Evolutionary conservation across 2,113 vertebrate genomes (phyloP).

Genomic region (Ammospiza nelsoni): DNA sequence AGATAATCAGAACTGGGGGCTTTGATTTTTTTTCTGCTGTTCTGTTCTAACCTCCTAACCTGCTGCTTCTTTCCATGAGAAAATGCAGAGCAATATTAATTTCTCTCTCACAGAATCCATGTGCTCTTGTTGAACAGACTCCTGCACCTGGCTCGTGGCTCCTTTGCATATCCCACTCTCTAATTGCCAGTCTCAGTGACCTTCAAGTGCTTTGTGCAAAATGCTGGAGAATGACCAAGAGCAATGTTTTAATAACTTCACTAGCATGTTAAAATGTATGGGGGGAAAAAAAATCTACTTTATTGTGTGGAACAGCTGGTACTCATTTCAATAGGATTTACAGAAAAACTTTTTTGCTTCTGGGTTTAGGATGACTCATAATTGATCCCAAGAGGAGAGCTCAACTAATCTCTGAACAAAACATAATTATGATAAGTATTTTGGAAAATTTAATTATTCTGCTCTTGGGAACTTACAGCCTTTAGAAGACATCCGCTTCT

Average conservation of each 20-base stretch:
- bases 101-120: background rate
- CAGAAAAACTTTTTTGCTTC: background rate
- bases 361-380: slow-evolving; percentile 38
- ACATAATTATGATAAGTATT: slow-evolving; percentile 59
- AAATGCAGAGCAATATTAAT: background rate
- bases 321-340: background rate
- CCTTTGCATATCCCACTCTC: background rate
- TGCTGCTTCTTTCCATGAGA: background rate
- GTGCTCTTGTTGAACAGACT: background rate
- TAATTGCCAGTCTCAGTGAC: background rate
- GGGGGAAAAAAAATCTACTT: background rate
- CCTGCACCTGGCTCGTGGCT: background rate
- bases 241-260: background rate
- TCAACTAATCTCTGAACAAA: slow-evolving; percentile 55
- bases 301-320: background rate
- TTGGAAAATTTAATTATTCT: slow-evolving; percentile 66
- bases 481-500: slow-evolving; percentile 33
- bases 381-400: slow-evolving; percentile 46
- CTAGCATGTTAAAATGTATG: background rate
- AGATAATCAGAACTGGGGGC: background rate
- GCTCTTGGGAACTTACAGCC: background rate
- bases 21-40: background rate
- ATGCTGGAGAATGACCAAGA: slow-evolving; percentile 1
- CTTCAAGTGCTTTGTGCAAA: background rate
- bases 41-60: background rate